Conservation (phyloP, 2,113 vertebrate genomes). For the Ictalurus punctatus region DNA sequence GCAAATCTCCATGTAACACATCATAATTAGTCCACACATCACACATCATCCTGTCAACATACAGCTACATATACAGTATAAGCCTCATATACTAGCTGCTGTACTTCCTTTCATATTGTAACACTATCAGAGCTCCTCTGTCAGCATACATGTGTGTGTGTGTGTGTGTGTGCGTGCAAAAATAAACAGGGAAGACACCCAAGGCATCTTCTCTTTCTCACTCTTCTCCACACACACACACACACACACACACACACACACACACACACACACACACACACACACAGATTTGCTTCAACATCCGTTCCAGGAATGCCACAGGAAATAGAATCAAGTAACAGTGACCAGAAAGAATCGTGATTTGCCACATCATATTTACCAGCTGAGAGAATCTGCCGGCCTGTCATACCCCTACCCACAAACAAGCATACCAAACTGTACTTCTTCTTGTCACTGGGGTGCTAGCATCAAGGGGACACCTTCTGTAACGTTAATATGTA, state of each 20-base stretch:
- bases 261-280: constrained; percentile 8
- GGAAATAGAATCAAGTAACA: constrained; percentile 64
- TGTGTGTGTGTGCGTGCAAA: constrained; percentile 9
- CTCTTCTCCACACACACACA: background rate
- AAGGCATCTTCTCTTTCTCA: constrained; percentile 39
- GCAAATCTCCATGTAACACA: background rate
- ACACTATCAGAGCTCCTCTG: constrained; percentile 10
- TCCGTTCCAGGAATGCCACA: constrained; percentile 56
- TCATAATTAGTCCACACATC: background rate
- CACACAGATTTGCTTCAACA: constrained; percentile 39
- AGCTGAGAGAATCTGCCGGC: constrained; percentile 37
- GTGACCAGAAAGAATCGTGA: constrained; percentile 59
- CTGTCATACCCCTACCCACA: background rate
- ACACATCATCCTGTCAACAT: background rate
- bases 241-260: constrained; percentile 7
- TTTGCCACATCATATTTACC: constrained; percentile 65
- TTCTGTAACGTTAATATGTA: background rate
- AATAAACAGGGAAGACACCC: constrained; percentile 59
- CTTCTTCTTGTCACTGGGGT: background rate
- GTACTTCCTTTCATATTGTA: constrained; percentile 1
- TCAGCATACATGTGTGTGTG: constrained; percentile 17
- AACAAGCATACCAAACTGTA: background rate
- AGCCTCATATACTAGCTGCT: background rate
- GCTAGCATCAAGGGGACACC: background rate
- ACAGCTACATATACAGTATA: background rate